phyloP scores from a whole-genome alignment of 2,113 vertebrate genomes.

The Thamnaconus septentrionalis region DNA sequence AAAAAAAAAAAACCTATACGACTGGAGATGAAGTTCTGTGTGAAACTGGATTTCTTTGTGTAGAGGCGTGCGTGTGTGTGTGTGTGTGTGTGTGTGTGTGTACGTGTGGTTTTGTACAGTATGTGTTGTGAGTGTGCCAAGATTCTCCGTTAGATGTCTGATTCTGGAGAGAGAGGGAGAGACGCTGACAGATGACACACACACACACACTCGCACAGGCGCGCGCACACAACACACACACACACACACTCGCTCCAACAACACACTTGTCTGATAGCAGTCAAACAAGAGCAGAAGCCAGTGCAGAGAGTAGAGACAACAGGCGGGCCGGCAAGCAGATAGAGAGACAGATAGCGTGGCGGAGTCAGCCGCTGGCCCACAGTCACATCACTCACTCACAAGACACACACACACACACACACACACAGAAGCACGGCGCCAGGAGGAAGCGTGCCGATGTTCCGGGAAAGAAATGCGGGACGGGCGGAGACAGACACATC shows the following conservation, averaged over 20 bases:
- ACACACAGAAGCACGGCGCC: conserved; percentile 14
- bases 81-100: neutral
- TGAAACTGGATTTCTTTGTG: neutral
- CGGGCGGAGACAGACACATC: neutral
- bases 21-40: conserved; percentile 52
- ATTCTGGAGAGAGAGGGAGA: conserved; percentile 55
- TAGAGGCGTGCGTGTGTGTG: conserved; percentile 20
- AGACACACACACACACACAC: conserved; percentile 16
- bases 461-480: conserved; percentile 9
- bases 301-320: conserved; percentile 46
- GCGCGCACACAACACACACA: conserved; percentile 42
- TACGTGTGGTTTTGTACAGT: neutral
- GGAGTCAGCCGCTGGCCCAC: conserved; percentile 47
- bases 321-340: conserved; percentile 54
- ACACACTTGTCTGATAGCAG: conserved; percentile 67
- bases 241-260: conserved; percentile 37
- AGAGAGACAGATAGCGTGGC: conserved; percentile 54
- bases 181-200: conserved; percentile 64
- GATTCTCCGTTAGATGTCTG: conserved; percentile 59
- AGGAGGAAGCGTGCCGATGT: conserved; percentile 21
- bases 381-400: conserved; percentile 60
- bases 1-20: conserved; percentile 43
- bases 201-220: conserved; percentile 24
- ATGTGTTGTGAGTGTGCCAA: conserved; percentile 17
- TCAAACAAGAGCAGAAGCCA: conserved; percentile 61